Percentiles rank a stretch among this genome's conserved stretches.
Evolutionary conservation across 2,797 vertebrate genomes (phyloP).

Genomic region (Takifugu ocellatus): DNA sequence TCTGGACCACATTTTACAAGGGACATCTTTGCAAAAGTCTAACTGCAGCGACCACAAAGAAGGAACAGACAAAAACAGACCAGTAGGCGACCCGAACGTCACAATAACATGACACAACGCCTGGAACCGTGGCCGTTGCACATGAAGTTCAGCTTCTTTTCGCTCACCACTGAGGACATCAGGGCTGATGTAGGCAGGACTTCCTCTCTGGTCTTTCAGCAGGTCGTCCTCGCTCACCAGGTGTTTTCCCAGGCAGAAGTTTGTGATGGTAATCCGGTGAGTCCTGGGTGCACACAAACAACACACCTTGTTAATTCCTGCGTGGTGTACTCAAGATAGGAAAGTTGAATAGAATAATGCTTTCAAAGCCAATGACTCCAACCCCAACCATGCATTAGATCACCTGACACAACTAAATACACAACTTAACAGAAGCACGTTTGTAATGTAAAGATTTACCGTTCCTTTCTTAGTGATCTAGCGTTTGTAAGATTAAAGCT

Average conservation of each 20-base stretch:
- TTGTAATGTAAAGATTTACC: too few species aligned
- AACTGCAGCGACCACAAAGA: not conserved
- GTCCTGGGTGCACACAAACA: constrained; percentile 75
- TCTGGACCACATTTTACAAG: constrained; percentile 4
- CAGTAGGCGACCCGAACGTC: too few species aligned
- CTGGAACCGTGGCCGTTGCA: not conserved
- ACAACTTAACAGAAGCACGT: too few species aligned
- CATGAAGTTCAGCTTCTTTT: not conserved
- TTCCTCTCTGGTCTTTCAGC: constrained; percentile 98
- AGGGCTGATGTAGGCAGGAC: constrained; percentile 97
- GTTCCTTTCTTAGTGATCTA: too few species aligned
- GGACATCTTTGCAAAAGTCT: not conserved
- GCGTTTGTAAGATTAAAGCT: not conserved
- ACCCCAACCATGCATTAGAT: not conserved
- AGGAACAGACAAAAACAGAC: too few species aligned
- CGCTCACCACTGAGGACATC: constrained; percentile 93
- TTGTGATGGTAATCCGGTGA: constrained; percentile 97
- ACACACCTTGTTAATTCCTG: constrained; percentile 4
- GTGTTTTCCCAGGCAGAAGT: constrained; percentile 99
- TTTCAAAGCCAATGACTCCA: not conserved
- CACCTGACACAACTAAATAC: too few species aligned
- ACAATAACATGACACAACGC: too few species aligned
- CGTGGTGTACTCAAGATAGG: not conserved
- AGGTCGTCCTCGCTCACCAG: constrained; percentile 97
- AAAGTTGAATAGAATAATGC: not conserved